Evolutionary conservation across 2,888 invertebrate species (phyloP).

Genomic region (Apamea sordens): DNA sequence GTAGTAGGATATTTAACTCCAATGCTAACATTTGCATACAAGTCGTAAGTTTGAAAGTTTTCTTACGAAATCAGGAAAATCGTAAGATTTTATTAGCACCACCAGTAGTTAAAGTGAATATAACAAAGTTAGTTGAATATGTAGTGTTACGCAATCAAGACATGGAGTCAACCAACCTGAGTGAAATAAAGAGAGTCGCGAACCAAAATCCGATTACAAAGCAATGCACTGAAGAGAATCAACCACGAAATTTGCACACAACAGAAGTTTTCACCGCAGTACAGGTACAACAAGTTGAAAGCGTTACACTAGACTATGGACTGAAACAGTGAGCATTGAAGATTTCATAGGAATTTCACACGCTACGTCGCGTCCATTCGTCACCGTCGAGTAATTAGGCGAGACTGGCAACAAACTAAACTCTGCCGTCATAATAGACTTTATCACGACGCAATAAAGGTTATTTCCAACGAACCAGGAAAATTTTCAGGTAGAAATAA

Average conservation of each 20-base stretch:
- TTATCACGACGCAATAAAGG: constrained; percentile 48
- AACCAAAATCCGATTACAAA: constrained; percentile 51
- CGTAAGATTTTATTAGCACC: constrained; percentile 38
- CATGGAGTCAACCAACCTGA: constrained; percentile 53
- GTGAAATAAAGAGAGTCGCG: constrained; percentile 5
- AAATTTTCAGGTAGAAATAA: constrained; percentile 60
- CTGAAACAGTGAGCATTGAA: constrained; percentile 76
- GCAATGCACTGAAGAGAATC: constrained; percentile 50
- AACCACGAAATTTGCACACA: constrained; percentile 55
- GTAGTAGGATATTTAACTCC: constrained; percentile 11
- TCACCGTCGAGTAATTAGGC: constrained; percentile 84
- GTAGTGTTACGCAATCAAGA: constrained; percentile 32
- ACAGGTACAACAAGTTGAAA: constrained; percentile 69
- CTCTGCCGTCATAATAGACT: constrained; percentile 60
- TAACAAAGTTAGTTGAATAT: constrained; percentile 19
- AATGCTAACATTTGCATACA: constrained; percentile 32
- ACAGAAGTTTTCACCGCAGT: constrained; percentile 60
- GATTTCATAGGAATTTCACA: constrained; percentile 86
- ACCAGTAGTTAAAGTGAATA: constrained; percentile 19
- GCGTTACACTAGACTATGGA: constrained; percentile 72
- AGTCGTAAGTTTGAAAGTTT: constrained; percentile 18
- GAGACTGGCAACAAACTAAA: constrained; percentile 67
- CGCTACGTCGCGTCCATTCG: constrained; percentile 83
- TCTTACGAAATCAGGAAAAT: constrained; percentile 29
- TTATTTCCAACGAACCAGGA: background rate